Percentiles rank a stretch among this genome's conserved stretches.
phyloP scores from a whole-genome alignment of 2,113 vertebrate genomes.

The Siphamia tubifer region DNA sequence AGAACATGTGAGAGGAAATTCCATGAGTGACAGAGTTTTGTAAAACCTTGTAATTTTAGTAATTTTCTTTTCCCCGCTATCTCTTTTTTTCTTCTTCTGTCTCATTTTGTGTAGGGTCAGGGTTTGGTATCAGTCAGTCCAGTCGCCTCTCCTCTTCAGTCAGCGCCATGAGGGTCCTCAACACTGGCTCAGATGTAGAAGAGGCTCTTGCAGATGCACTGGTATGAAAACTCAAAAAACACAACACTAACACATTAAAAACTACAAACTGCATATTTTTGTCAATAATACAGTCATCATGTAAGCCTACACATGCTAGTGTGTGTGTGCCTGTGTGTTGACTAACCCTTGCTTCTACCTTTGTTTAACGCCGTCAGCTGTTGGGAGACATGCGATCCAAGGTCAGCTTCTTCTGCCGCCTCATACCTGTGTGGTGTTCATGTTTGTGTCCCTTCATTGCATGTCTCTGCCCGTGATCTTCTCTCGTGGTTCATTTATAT shows the following conservation, averaged over 20 bases:
- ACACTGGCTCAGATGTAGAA: conserved; percentile 95
- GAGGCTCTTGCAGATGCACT: conserved; percentile 95
- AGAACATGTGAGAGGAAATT: not conserved
- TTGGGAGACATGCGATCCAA: conserved; percentile 99
- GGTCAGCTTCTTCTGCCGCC: conserved; percentile 83
- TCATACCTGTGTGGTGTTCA: conserved; percentile 40
- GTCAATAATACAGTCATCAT: not conserved
- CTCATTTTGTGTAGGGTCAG: conserved; percentile 75
- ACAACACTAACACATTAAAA: not conserved
- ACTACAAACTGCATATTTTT: not conserved
- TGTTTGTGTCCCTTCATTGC: not conserved
- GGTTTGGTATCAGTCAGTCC: conserved; percentile 91
- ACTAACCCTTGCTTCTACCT: conserved; percentile 73
- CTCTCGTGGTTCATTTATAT: not conserved
- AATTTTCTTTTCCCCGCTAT: not conserved
- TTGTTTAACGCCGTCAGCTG: conserved; percentile 94
- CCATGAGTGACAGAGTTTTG: not conserved
- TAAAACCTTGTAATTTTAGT: too few relatives aligned
- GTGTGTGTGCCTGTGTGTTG: conserved; percentile 37
- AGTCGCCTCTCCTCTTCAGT: conserved; percentile 93
- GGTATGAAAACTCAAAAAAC: conserved; percentile 74
- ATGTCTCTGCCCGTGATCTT: not conserved
- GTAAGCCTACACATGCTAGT: conserved; percentile 17
- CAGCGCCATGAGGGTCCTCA: conserved; percentile 95
- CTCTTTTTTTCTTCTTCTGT: conserved; percentile 2